These are phyloP conservation scores for Clepsis dumicolana DNA, from an alignment of 2,888 invertebrate species.

Conservation along the genomic window DNA sequence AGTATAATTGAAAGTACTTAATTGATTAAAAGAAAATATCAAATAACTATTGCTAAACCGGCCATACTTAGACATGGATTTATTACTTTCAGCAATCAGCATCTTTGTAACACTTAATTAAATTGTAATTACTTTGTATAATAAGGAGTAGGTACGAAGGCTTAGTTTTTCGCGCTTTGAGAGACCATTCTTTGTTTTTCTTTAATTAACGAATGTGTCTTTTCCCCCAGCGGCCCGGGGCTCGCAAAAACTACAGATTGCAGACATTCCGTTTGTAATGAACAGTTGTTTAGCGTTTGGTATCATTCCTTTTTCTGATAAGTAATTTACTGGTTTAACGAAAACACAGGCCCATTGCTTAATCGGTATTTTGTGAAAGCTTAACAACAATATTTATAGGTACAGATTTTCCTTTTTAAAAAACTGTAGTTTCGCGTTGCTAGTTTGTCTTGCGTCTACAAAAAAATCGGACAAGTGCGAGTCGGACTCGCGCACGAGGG, in stretches of 20 bases:
- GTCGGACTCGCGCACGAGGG: too few relatives aligned
- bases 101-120: slow-evolving; percentile 7
- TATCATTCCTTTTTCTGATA: slow-evolving; percentile 8
- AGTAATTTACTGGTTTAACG: slow-evolving; percentile 3
- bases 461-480: too few relatives aligned
- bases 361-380: slow-evolving; percentile 1
- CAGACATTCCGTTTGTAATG: slow-evolving; percentile 43
- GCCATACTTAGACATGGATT: too few relatives aligned
- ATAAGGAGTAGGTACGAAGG: slow-evolving; percentile 7
- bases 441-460: too few relatives aligned
- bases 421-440: neutral
- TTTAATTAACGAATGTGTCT: slow-evolving; percentile 58
- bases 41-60: too few relatives aligned
- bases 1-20: too few relatives aligned
- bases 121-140: slow-evolving; percentile 27
- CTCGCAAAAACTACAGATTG: slow-evolving; percentile 38
- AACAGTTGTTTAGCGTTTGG: slow-evolving; percentile 36
- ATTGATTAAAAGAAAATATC: too few relatives aligned
- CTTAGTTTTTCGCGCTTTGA: slow-evolving; percentile 22
- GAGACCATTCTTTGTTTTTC: slow-evolving; percentile 52
- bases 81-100: neutral
- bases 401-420: neutral
- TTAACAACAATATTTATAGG: neutral
- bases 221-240: slow-evolving; percentile 37
- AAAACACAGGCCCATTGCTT: neutral